Conservation (phyloP, 35 echinoderm and acorn worm genomes). For the Apostichopus californicus region DNA sequence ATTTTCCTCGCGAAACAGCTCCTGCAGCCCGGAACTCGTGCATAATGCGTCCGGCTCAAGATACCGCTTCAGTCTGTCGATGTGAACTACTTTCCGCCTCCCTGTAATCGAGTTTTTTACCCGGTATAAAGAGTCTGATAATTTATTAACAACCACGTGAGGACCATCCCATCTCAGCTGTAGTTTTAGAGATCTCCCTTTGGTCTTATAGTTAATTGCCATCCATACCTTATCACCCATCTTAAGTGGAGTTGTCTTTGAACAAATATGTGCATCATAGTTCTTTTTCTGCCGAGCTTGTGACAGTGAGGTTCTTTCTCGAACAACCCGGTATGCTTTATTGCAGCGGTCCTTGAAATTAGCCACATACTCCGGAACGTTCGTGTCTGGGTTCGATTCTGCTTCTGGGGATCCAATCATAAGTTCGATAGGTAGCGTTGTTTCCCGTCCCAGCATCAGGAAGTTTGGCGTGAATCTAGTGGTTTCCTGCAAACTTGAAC, state of each 20-base stretch:
- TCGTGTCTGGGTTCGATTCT: neutral
- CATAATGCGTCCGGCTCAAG: neutral
- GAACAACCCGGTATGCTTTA: slow-evolving; percentile 9
- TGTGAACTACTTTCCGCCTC: slow-evolving; percentile 11
- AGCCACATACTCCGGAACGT: neutral
- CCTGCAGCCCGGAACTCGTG: neutral
- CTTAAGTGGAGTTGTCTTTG: neutral
- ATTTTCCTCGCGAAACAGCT: too few relatives aligned
- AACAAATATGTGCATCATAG: slow-evolving; percentile 36
- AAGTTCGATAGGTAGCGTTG: slow-evolving; percentile 42
- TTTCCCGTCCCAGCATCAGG: slow-evolving; percentile 54
- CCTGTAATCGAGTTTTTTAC: neutral
- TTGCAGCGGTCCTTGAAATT: slow-evolving; percentile 31
- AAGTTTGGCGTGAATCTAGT: slow-evolving; percentile 54
- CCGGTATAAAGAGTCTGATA: slow-evolving; percentile 20
- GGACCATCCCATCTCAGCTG: slow-evolving; percentile 41
- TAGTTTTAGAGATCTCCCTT: slow-evolving; percentile 21
- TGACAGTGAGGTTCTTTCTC: neutral
- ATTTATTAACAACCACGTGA: neutral
- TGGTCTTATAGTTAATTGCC: neutral
- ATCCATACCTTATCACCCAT: neutral
- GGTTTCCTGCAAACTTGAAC: slow-evolving; percentile 43
- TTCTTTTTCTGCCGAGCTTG: slow-evolving; percentile 34
- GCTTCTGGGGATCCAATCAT: slow-evolving; percentile 42
- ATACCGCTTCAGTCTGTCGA: slow-evolving; percentile 21